Evolutionary conservation across 2,113 vertebrate genomes (phyloP), one percentile per base, ranked within the genome.

Genomic region (Dissostichus mawsoni): DNA sequence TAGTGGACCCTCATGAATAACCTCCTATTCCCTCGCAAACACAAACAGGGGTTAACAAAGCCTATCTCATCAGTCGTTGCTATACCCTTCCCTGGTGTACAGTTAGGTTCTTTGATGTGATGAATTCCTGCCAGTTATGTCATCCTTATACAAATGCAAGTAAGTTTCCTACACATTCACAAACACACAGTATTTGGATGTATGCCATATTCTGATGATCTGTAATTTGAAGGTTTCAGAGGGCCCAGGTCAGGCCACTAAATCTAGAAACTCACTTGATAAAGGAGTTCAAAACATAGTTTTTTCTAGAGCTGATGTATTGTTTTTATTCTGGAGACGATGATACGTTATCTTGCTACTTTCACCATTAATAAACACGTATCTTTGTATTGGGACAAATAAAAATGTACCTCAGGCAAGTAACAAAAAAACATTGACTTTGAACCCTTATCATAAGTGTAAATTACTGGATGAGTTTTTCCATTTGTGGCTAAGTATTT

Each of bases 1-100:
- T 92, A 93, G 87, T 70, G 55, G 58, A 78, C 7, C 18, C 58
- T 89, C 36, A 80, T 87, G 74, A 90, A 84, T 89, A 65, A 73
- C 64, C 77, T 77, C 68, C 58, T 74, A 36, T 82, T 69, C 68
- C 66, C 63, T 74, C 1, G 0, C 53, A 72, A 52, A 75, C 33
- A 64, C 61, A 83, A 74, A 67, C 76, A 76, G 23, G 76, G 85
- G 85, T 90, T 82, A 87, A 89, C 85, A 79, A 74, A 23, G 77
- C 53, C 62, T 69, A 69, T 66, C 53, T 52, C 71, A 79, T 71
- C 47, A 64, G 68, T 79, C 64, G 13, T 29, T 55, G 41, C 45
- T 23, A 36, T 58, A 41, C n/a, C 18, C 51, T 58, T 52, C 58
- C 80, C 41, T 44, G 47, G 17, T 47, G 33, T 65, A 16, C 8